Conservation (phyloP, 2,888 invertebrate species). For the Diarsia dahlii region DNA sequence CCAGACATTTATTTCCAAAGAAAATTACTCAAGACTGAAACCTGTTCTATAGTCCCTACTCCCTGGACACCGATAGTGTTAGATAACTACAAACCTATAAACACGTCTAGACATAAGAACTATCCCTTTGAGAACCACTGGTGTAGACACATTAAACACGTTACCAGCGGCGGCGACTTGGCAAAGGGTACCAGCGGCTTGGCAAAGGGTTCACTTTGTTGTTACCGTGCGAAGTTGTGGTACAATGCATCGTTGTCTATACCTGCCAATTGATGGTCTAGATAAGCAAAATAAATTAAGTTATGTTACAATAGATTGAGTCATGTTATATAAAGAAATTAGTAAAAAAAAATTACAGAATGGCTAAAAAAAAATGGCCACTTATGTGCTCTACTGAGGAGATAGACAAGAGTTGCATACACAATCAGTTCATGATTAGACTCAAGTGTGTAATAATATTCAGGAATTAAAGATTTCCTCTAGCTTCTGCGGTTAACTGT, state of each 20-base stretch:
- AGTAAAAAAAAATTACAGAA: not conserved
- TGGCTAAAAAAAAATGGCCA: too few species aligned
- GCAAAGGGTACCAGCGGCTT: conserved; percentile 34
- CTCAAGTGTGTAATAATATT: not conserved
- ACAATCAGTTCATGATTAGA: conserved; percentile 6
- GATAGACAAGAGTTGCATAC: not conserved
- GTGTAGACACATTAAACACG: conserved; percentile 58
- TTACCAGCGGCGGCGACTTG: conserved; percentile 43
- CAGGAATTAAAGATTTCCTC: conserved; percentile 2
- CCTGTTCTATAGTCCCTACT: not conserved
- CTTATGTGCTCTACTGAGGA: too few species aligned
- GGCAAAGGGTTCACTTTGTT: conserved; percentile 60
- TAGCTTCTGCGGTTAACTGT: conserved; percentile 31
- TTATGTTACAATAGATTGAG: not conserved
- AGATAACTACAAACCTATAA: conserved; percentile 7
- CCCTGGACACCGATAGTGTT: not conserved
- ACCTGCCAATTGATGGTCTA: conserved; percentile 30
- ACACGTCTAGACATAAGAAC: conserved; percentile 32
- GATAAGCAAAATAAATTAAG: conserved; percentile 31
- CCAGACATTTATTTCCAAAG: not conserved
- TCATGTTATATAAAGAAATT: not conserved
- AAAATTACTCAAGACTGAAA: not conserved
- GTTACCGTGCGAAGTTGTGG: conserved; percentile 24
- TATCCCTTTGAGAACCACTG: conserved; percentile 55
- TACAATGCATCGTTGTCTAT: conserved; percentile 32